phyloP scores from a whole-genome alignment of 1,140 invertebrate species.

The Panonychus citri region DNA sequence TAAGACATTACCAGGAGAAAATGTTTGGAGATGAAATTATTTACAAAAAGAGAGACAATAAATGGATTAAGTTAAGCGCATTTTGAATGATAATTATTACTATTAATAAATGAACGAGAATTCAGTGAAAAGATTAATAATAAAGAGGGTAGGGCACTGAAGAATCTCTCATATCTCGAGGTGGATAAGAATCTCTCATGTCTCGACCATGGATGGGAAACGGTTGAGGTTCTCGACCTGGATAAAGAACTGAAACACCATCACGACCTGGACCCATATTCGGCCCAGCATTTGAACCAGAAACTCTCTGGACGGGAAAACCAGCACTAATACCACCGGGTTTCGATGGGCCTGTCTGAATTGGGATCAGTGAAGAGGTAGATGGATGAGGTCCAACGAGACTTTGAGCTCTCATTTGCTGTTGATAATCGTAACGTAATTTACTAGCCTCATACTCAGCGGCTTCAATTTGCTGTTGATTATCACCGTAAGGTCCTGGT shows the following conservation, averaged over 20 bases:
- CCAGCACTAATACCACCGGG: conserved; percentile 1
- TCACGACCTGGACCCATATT: not conserved
- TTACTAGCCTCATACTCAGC: not conserved
- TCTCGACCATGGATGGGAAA: not conserved
- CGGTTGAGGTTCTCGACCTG: not conserved
- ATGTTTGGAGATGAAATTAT: too few species aligned
- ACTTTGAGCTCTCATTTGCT: not conserved
- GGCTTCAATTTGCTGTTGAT: not conserved
- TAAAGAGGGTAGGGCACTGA: not conserved
- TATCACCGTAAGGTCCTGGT: not conserved
- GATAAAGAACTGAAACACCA: not conserved
- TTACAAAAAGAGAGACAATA: too few species aligned
- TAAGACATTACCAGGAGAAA: too few species aligned
- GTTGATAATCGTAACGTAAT: not conserved
- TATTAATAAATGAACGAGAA: too few species aligned
- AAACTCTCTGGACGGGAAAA: not conserved
- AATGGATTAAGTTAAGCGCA: too few species aligned
- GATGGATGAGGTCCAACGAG: not conserved
- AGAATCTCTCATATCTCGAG: not conserved
- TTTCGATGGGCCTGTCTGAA: not conserved
- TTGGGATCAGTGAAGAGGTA: not conserved
- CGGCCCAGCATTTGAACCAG: not conserved
- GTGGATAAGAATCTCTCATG: not conserved
- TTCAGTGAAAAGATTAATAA: too few species aligned
- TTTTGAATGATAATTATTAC: too few species aligned